These are phyloP conservation scores for Medauroidea extradentata DNA, from an alignment of 1,140 invertebrate species.

Conservation along the genomic window DNA sequence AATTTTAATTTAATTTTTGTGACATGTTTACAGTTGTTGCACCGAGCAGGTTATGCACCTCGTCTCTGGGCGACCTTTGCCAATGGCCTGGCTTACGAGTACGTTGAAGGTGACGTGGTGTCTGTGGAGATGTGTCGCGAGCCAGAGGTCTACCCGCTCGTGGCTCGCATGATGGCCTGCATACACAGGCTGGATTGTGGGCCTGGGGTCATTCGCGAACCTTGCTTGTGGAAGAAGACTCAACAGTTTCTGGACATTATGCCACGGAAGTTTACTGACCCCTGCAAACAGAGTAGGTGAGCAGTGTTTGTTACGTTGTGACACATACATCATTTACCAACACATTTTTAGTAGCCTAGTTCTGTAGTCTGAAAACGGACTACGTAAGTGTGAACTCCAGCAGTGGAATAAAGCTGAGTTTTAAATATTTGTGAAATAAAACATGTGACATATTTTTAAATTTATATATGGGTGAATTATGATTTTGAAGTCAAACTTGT, in stretches of 20 bases:
- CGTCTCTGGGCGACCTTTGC: constrained; percentile 85
- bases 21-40: constrained; percentile 55
- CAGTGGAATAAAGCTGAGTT: no score
- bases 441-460: no score
- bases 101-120: constrained; percentile 76
- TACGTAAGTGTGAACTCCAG: no score
- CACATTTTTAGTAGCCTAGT: no score
- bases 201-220: constrained; percentile 37
- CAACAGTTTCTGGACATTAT: constrained; percentile 69
- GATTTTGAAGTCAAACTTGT: no score
- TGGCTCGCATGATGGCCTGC: constrained; percentile 74
- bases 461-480: no score
- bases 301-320: constrained; percentile 3
- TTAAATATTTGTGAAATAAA: no score
- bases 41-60: constrained; percentile 72
- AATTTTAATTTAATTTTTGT: no score
- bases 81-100: constrained; percentile 94
- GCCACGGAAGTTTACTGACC: constrained; percentile 58
- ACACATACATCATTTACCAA: no score
- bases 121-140: constrained; percentile 64
- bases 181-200: constrained; percentile 60
- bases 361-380: no score
- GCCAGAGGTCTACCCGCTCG: constrained; percentile 64
- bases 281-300: constrained; percentile 56
- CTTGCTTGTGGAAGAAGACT: constrained; percentile 69